Conservation (phyloP, 2,888 invertebrate genomes). For the Leptopilina drosophilae region DNA sequence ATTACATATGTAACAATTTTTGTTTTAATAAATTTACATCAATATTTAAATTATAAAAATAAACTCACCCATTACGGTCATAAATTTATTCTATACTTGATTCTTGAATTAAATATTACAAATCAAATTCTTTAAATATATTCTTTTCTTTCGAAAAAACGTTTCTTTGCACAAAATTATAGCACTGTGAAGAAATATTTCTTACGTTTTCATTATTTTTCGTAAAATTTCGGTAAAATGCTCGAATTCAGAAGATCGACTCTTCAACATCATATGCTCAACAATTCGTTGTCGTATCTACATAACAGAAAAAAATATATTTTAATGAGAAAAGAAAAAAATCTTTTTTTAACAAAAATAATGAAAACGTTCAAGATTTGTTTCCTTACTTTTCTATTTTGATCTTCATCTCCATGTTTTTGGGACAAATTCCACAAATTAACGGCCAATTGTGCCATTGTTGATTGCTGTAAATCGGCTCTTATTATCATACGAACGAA, state of each 20-base stretch:
- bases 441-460: constrained; percentile 83
- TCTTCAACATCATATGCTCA: constrained; percentile 70
- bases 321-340: background rate
- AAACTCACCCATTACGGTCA: too few species aligned
- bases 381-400: constrained; percentile 76
- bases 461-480: constrained; percentile 81
- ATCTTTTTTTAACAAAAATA: background rate
- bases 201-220: constrained; percentile 63
- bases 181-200: too few species aligned
- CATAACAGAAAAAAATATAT: constrained; percentile 40
- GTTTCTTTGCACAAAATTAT: too few species aligned
- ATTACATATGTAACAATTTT: too few species aligned
- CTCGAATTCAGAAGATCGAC: constrained; percentile 65
- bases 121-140: too few species aligned
- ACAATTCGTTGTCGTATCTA: constrained; percentile 56
- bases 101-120: too few species aligned
- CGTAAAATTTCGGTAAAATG: constrained; percentile 68
- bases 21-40: too few species aligned
- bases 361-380: background rate
- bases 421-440: constrained; percentile 91
- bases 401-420: constrained; percentile 81
- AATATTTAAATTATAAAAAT: too few species aligned
- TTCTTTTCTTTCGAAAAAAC: too few species aligned
- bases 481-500: constrained; percentile 83
- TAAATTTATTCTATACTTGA: too few species aligned